Conservation (phyloP, 2,113 vertebrate genomes). For the Felis catus region F.catus_Fca126_mat1.0 CM031417.1:34195501-34196000, state of each 20-base stretch:
- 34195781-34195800: background rate
- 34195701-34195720: background rate
- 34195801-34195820: background rate
- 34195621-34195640: background rate
- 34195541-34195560: background rate
- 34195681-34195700: background rate
- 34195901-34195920: background rate
- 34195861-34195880: background rate
- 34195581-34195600: background rate
- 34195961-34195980: background rate
- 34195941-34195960: background rate
- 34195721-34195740: background rate
- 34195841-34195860: background rate
- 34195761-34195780: background rate
- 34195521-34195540: background rate
- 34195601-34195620: fast-evolving
- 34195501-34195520: background rate
- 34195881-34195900: background rate
- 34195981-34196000: background rate
- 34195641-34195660: background rate
- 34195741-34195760: background rate
- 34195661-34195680: background rate
- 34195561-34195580: background rate
- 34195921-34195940: background rate
- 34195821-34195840: background rate